Conservation (phyloP, 2,888 invertebrate genomes). For the Ephialtes manifestator region DNA sequence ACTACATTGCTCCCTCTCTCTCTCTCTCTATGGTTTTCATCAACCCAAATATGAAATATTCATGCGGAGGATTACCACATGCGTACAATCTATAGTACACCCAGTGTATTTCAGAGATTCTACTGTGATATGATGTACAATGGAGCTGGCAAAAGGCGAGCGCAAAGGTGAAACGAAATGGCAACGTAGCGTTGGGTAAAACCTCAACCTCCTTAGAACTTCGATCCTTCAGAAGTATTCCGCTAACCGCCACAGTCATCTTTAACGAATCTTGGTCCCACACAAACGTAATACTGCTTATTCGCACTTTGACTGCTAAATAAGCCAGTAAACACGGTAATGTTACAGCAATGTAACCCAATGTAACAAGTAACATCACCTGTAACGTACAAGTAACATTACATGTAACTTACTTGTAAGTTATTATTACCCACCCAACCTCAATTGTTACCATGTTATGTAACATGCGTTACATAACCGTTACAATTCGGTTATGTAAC, state of each 20-base stretch:
- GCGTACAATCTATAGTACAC: conserved; percentile 27
- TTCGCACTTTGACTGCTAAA: not conserved
- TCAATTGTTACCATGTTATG: too few species aligned
- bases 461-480: too few species aligned
- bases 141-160: not conserved
- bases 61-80: conserved; percentile 39
- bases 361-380: too few species aligned
- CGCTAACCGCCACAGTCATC: not conserved
- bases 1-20: not conserved
- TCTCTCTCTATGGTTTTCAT: conserved; percentile 3
- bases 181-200: not conserved
- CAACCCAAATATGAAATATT: conserved; percentile 56
- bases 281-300: not conserved
- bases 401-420: too few species aligned
- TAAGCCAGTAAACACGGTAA: too few species aligned
- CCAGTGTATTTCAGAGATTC: conserved; percentile 13
- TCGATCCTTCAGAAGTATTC: not conserved
- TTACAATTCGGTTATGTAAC: too few species aligned
- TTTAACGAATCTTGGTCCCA: not conserved
- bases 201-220: not conserved
- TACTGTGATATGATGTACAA: conserved; percentile 16
- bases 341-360: too few species aligned
- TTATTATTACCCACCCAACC: too few species aligned
- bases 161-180: conserved; percentile 37
- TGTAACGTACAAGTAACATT: too few species aligned